Evolutionary conservation across 2,113 vertebrate species (phyloP), one percentile per base, ranked within the genome.

Genomic region (Esox niger): DNA sequence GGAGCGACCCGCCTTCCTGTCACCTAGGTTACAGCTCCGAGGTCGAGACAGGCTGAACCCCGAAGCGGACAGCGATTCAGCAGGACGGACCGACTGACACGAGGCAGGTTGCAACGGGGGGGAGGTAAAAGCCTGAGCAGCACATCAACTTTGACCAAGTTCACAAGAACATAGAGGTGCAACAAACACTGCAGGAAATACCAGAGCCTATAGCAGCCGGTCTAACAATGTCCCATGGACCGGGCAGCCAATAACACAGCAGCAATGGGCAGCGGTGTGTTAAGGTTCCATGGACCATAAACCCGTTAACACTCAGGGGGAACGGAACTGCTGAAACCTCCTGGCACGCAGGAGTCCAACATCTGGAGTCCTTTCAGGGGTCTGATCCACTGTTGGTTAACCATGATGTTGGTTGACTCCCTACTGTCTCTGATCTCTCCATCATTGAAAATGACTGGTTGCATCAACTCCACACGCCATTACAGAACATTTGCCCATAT

Each of bases 381-480:
- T 35, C 0, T 2, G 17, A 54, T 49, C 52, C 25, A 68, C 9
- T 46, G 49, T 56, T 32, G 32, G 38, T 23, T 64, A 69, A 20
- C 8, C 56, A 38, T 31, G 58, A 7, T 15, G 47, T 55, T 27
- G 69, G 31, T n/a, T n/a, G n/a, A n/a, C n/a, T n/a, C 31, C 33
- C 33, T 29, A 26, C 20, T 3, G 17, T 7, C 59, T 76, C 61
- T 73, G 70, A 79, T 68, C 62, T 74, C 60, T 73, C 67, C 17
- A 46, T 73, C 73, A 65, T 66, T 66, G 46, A 49, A 72, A 79
- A 80, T 64, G 71, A 75, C 79, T 20, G 62, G 21, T 56, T 33
- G 29, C 62, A 64, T 61, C 47, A 32, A 47, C 43, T 38, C 35
- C 54, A 38, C 23, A 46, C 56, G 66, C 35, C 25, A 8, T 8